phyloP scores from a whole-genome alignment of 2,797 vertebrate species.

The Molossus molossus region DNA sequence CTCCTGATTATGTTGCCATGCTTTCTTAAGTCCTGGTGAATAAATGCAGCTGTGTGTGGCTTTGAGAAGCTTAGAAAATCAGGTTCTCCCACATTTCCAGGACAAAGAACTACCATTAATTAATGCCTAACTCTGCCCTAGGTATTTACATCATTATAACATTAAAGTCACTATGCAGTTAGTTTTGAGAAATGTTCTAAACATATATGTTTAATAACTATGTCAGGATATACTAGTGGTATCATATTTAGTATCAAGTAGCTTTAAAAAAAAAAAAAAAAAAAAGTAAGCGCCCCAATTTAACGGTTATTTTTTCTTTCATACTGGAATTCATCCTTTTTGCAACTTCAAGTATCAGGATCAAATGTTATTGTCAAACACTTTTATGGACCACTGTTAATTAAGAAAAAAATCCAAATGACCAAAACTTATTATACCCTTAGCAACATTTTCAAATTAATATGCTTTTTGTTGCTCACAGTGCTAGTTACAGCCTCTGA shows the following conservation, averaged over 20 bases:
- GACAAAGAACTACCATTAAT: background rate
- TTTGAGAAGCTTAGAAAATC: constrained; percentile 55
- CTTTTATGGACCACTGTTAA: constrained; percentile 22
- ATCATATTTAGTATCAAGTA: background rate
- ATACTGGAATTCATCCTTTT: constrained; percentile 26
- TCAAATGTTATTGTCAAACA: background rate
- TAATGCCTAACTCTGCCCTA: background rate
- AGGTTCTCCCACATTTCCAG: background rate
- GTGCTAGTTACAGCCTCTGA: background rate
- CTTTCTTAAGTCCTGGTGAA: constrained; percentile 40
- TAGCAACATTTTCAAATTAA: background rate
- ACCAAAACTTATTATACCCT: background rate
- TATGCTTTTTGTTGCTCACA: background rate
- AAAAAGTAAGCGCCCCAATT: background rate
- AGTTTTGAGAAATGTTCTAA: constrained; percentile 55
- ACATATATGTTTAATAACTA: background rate
- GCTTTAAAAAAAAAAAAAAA: background rate
- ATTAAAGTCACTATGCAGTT: background rate
- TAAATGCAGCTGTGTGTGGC: background rate
- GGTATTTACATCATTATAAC: background rate
- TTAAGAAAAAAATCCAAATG: background rate
- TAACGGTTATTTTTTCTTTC: constrained; percentile 3
- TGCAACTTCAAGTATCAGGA: background rate
- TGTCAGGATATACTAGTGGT: background rate
- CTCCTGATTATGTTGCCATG: background rate